These are phyloP conservation scores for Otocyon megalotis DNA, from an alignment of 2,113 vertebrate genomes.

Conservation along the genomic window DNA sequence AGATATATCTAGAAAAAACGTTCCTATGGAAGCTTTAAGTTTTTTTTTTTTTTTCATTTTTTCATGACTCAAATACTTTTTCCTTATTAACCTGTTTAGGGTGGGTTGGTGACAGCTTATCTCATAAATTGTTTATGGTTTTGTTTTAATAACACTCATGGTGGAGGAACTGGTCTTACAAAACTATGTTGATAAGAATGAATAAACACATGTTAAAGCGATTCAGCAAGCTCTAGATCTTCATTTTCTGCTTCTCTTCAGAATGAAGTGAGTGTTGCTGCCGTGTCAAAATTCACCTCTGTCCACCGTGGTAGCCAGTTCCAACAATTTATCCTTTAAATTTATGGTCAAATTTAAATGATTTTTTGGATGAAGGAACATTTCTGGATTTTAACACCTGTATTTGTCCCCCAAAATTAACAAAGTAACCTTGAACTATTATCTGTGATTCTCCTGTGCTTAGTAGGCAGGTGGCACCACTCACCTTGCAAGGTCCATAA, in stretches of 20 bases:
- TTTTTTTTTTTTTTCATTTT: background rate
- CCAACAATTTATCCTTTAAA: background rate
- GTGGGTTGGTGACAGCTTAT: background rate
- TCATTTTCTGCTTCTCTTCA: background rate
- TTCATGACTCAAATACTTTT: background rate
- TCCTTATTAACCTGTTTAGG: background rate
- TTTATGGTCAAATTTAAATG: slow-evolving; percentile 23
- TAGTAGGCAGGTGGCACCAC: background rate
- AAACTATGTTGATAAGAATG: background rate
- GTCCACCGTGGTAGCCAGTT: background rate
- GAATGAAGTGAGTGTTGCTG: background rate
- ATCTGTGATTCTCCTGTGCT: background rate
- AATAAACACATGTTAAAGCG: background rate
- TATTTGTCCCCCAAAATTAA: background rate
- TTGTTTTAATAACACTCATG: background rate
- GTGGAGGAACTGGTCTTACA: background rate
- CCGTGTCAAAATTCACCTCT: background rate
- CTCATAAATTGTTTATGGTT: background rate
- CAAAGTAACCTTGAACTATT: background rate
- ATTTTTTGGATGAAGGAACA: background rate
- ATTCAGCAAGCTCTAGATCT: background rate
- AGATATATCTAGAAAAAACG: background rate
- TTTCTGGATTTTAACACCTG: background rate
- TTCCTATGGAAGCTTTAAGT: background rate
- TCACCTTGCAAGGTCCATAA: background rate